phyloP scores from a whole-genome alignment of 2,113 vertebrate genomes.

The Vicugna pacos region DNA sequence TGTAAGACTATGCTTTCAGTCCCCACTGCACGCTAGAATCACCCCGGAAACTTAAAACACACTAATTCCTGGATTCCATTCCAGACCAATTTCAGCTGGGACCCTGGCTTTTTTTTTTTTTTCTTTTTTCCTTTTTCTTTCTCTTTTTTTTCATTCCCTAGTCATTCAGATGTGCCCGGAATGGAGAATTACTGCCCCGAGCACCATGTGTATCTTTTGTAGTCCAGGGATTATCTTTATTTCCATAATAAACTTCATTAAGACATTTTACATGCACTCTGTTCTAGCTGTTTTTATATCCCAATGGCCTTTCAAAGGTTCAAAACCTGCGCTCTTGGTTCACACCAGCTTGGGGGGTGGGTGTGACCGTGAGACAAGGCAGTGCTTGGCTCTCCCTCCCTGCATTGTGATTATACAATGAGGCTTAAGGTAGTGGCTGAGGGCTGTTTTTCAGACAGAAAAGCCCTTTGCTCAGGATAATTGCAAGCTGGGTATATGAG shows the following conservation, averaged over 20 bases:
- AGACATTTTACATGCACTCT: not conserved
- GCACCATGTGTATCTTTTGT: not conserved
- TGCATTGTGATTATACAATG: not conserved
- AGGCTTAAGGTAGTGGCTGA: not conserved
- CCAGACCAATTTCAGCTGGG: not conserved
- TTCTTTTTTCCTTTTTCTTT: too few species aligned
- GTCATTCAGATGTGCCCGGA: not conserved
- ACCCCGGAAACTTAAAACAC: not conserved
- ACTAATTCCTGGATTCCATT: not conserved
- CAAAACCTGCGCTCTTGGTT: not conserved
- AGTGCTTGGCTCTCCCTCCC: not conserved
- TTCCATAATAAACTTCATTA: not conserved
- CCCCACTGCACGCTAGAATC: not conserved
- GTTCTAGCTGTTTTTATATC: not conserved
- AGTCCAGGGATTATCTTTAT: not conserved
- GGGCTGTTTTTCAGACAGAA: not conserved
- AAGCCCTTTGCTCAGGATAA: not conserved
- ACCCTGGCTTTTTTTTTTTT: not conserved
- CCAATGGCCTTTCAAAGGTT: not conserved
- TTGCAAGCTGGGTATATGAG: not conserved
- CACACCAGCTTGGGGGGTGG: not conserved
- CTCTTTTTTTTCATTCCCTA: not conserved
- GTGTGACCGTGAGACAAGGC: not conserved
- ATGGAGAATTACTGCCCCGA: not conserved
- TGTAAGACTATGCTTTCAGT: not conserved